These are phyloP conservation scores for Metridium senile DNA, from an alignment of 92 coral and sea anemone species.

Conservation along the genomic window DNA sequence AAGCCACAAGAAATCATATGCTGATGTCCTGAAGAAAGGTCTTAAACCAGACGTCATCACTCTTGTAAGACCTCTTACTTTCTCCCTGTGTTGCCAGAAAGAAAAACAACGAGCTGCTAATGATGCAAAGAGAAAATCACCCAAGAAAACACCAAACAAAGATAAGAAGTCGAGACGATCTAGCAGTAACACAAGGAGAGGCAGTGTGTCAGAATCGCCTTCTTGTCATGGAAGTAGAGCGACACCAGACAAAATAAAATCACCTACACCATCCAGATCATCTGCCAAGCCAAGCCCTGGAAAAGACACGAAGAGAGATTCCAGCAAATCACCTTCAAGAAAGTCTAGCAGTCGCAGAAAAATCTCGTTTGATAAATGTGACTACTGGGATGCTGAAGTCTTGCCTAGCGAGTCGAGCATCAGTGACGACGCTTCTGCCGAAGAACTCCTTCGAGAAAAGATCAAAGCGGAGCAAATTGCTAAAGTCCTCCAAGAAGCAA, in stretches of 20 bases:
- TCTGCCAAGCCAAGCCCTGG: neutral
- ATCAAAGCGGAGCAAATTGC: conserved; percentile 32
- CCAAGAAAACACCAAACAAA: conserved; percentile 17
- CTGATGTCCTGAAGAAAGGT: conserved; percentile 33
- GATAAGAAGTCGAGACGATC: conserved; percentile 20
- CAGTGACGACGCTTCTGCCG: conserved; percentile 7
- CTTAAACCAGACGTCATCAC: conserved; percentile 9
- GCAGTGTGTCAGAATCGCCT: neutral
- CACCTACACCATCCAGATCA: neutral
- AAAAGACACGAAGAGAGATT: neutral
- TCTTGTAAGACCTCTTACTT: conserved; percentile 22
- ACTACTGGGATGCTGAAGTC: conserved; percentile 12
- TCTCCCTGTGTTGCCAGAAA: conserved; percentile 6
- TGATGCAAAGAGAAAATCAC: conserved; percentile 23
- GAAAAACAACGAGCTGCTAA: neutral
- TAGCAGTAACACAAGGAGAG: conserved; percentile 7
- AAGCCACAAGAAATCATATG: conserved; percentile 12
- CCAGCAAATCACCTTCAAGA: conserved; percentile 11
- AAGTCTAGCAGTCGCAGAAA: neutral
- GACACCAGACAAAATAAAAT: neutral
- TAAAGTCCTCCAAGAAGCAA: conserved; percentile 45
- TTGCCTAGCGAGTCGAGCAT: conserved; percentile 3
- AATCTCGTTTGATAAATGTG: neutral
- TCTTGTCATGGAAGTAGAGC: neutral
- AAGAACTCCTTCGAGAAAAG: conserved; percentile 15